A percentile compares a stretch with the other conserved stretches of the same genome.
phyloP scores from a whole-genome alignment of 2,113 vertebrate species.

The Microcebus murinus region DNA sequence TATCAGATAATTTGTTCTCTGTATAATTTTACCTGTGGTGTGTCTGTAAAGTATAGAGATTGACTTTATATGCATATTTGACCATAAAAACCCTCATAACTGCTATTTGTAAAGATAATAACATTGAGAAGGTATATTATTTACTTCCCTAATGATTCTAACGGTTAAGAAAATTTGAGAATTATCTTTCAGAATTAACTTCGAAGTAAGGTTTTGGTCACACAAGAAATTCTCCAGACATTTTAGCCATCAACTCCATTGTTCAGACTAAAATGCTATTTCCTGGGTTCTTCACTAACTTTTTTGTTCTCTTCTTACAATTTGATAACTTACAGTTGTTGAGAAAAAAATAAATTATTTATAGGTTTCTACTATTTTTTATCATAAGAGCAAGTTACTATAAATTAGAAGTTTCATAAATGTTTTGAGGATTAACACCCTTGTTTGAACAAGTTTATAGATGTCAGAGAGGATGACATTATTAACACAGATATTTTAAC shows the following conservation, averaged over 20 bases:
- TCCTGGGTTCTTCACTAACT: background rate
- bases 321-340: background rate
- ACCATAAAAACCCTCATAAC: background rate
- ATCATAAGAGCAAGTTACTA: background rate
- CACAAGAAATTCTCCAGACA: background rate
- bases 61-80: background rate
- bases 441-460: background rate
- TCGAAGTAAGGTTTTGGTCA: background rate
- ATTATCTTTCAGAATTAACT: background rate
- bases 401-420: background rate
- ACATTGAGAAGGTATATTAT: background rate
- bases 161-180: background rate
- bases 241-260: background rate
- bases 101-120: background rate
- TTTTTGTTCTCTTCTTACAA: constrained; percentile 10
- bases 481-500: background rate
- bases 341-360: background rate
- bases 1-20: constrained; percentile 43
- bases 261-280: background rate
- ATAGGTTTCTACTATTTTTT: background rate
- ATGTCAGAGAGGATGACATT: background rate
- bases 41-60: background rate
- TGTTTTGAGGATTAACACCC: background rate
- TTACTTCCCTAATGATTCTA: constrained; percentile 29
- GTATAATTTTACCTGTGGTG: constrained; percentile 5